Evolutionary conservation across 1,140 invertebrate genomes (phyloP).

Genomic region (Pseudomyrmex pallidus): DNA sequence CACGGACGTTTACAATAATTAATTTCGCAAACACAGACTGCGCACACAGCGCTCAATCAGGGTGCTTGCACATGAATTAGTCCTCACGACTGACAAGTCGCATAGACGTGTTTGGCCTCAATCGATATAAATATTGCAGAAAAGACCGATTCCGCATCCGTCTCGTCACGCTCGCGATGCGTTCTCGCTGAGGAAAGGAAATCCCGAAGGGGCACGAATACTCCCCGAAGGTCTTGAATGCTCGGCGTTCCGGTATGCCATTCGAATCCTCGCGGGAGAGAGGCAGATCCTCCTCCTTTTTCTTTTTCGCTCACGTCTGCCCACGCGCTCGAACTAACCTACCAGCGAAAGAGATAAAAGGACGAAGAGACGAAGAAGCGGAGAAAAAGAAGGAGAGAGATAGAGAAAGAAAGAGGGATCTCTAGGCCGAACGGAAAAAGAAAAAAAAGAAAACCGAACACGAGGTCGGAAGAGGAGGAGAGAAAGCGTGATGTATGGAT

Average conservation of each 20-base stretch:
- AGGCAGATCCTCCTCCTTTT: constrained; percentile 14
- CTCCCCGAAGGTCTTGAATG: constrained; percentile 31
- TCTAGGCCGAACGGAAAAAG: constrained; percentile 13
- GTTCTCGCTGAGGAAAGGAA: constrained; percentile 16
- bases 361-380: not conserved
- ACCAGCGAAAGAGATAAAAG: constrained; percentile 60
- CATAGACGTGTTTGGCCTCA: not conserved
- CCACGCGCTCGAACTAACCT: constrained; percentile 34
- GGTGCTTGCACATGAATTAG: constrained; percentile 25
- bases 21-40: constrained; percentile 4
- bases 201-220: not conserved
- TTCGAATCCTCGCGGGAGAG: constrained; percentile 46
- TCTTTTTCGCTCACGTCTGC: constrained; percentile 38
- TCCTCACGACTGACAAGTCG: not conserved
- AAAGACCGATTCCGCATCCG: constrained; percentile 15
- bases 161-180: constrained; percentile 21
- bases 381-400: constrained; percentile 15
- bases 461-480: constrained; percentile 11
- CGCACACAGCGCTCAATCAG: constrained; percentile 22
- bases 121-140: constrained; percentile 47
- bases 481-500: constrained; percentile 46
- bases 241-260: constrained; percentile 49
- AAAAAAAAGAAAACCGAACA: constrained; percentile 13
- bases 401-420: constrained; percentile 14
- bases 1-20: constrained; percentile 15